A percentile compares a stretch with the other conserved stretches of the same genome.
phyloP scores from a whole-genome alignment of 1,140 invertebrate species.

The Drosophila obscura region DNA sequence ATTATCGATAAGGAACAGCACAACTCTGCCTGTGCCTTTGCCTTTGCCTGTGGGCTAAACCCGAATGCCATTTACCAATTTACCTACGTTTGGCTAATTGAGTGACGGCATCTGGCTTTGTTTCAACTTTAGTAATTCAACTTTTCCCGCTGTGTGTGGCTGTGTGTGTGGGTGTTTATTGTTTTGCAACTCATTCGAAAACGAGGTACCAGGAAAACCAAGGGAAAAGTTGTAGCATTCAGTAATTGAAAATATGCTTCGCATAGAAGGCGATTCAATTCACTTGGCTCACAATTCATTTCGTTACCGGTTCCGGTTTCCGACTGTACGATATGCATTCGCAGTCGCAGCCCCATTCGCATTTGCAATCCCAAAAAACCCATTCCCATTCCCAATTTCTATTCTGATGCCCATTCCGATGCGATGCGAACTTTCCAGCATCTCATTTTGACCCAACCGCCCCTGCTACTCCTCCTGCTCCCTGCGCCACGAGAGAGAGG shows the following conservation, averaged over 20 bases:
- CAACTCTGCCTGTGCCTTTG: no score
- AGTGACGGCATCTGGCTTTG: slow-evolving; percentile 34
- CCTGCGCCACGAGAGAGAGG: not conserved
- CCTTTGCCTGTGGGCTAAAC: not conserved
- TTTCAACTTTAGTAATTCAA: slow-evolving; percentile 40
- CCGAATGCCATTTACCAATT: slow-evolving; percentile 37
- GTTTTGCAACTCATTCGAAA: slow-evolving; percentile 34
- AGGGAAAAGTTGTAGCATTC: slow-evolving; percentile 39
- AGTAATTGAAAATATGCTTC: slow-evolving; percentile 54
- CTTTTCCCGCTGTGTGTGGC: slow-evolving; percentile 15
- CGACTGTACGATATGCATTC: no score
- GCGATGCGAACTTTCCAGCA: slow-evolving; percentile 41
- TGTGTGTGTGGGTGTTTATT: slow-evolving; percentile 36
- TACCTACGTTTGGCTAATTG: slow-evolving; percentile 51
- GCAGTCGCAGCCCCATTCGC: no score
- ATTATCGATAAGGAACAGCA: no score
- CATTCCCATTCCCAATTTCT: not conserved
- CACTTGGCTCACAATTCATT: slow-evolving; percentile 28
- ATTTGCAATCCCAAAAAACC: slow-evolving; percentile 7
- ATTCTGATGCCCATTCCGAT: slow-evolving; percentile 4
- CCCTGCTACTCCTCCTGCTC: slow-evolving; percentile 1
- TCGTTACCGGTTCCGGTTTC: slow-evolving; percentile 8
- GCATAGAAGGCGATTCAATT: slow-evolving; percentile 49
- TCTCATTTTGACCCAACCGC: slow-evolving; percentile 41
- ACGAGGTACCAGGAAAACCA: slow-evolving; percentile 9